Percentiles rank a stretch among this genome's conserved stretches.
These are phyloP conservation scores for Podabrus alpinus DNA, from an alignment of 2,888 invertebrate species.

Conservation along the genomic window DNA sequence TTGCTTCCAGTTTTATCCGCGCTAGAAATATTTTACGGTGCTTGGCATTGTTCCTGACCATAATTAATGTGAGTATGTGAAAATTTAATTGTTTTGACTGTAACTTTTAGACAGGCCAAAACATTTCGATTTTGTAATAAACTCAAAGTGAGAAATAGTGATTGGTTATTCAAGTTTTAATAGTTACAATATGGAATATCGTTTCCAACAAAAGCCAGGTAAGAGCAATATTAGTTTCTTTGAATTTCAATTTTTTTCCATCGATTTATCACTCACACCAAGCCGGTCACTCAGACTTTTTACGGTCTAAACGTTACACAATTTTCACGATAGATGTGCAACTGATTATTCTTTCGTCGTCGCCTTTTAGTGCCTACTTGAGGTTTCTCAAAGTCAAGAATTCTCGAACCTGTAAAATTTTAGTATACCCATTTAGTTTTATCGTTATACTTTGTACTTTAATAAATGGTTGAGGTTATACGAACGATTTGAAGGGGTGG, in stretches of 20 bases:
- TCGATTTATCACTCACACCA: neutral
- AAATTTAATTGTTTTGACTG: neutral
- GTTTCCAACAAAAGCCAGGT: neutral
- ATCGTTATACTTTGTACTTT: neutral
- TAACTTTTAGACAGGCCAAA: neutral
- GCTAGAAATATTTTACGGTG: neutral
- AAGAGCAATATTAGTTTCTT: neutral
- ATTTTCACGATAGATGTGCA: neutral
- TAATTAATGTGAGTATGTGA: neutral
- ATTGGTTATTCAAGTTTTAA: neutral
- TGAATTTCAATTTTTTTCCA: neutral
- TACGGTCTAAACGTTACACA: neutral
- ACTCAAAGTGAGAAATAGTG: neutral
- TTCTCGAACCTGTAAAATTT: neutral
- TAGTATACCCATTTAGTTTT: neutral
- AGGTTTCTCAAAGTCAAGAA: neutral
- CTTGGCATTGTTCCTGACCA: neutral
- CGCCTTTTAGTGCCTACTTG: neutral
- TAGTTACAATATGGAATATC: too few relatives aligned
- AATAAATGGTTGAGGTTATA: neutral
- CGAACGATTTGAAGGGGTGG: neutral
- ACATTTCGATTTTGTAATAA: neutral
- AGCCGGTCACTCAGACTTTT: neutral
- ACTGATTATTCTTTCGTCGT: neutral
- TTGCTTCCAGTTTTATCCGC: neutral